Evolutionary conservation across 2,888 invertebrate species (phyloP).

Genomic region (Agrotis exclamationis): DNA sequence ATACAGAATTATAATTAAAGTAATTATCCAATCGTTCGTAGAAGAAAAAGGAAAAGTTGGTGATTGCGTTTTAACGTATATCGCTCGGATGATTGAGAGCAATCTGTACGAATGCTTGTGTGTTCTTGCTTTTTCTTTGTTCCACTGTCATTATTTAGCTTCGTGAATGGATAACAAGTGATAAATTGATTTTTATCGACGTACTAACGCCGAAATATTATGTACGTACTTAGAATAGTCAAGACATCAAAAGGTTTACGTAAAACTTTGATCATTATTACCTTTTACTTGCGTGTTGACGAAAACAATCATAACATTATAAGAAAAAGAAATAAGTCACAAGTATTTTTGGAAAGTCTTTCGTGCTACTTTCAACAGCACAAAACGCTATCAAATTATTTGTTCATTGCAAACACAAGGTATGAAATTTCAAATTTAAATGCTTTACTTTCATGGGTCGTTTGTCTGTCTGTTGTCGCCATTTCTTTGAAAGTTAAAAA

Average conservation of each 20-base stretch:
- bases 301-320: constrained; percentile 4
- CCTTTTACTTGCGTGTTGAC: not conserved
- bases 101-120: constrained; percentile 34
- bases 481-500: not conserved
- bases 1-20: constrained; percentile 25
- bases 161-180: not conserved
- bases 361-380: constrained; percentile 22
- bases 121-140: constrained; percentile 35
- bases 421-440: constrained; percentile 32
- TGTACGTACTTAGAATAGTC: not conserved
- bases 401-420: constrained; percentile 15
- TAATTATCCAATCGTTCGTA: constrained; percentile 36
- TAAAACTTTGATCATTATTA: not conserved
- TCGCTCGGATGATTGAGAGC: constrained; percentile 35
- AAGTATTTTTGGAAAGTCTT: constrained; percentile 47
- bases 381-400: constrained; percentile 40
- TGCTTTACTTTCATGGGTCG: constrained; percentile 18
- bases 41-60: constrained; percentile 43
- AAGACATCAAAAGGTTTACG: not conserved
- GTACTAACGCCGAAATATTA: not conserved
- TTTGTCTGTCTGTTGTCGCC: not conserved
- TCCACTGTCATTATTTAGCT: constrained; percentile 13
- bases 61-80: constrained; percentile 41
- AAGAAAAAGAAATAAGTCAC: not conserved
- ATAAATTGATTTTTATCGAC: constrained; percentile 19